Evolutionary conservation across 2,888 invertebrate genomes (phyloP), one percentile per base, ranked within the genome.

Genomic region (Agrochola circellaris): DNA sequence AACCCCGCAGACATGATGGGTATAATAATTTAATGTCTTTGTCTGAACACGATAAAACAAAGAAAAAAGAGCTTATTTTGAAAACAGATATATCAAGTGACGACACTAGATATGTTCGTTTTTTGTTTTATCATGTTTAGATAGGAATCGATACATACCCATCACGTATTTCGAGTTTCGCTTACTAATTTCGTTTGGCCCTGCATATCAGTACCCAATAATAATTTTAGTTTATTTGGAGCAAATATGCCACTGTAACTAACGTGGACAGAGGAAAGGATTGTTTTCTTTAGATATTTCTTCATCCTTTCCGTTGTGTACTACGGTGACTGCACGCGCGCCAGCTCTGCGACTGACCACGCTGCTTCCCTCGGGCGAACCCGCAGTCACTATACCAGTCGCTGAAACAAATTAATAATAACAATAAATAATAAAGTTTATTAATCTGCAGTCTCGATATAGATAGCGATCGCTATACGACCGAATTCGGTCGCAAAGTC

Each of bases 241-340:
- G 23, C 15, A 15, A 51, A 26, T 45, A 54, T 56, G 2, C 56
- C 15, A 30, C 11, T n/a, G 30, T 3, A 34, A 92, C 91, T 88
- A 61, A 96, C 96, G 73, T 70, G 95, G 92, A 82, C 96, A 96
- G 9, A 94, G 84, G 68, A 94, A 96, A 1, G 95, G 95, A 81
- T 94, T 94, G 1, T 74, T 26, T 4, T 90, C 69, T 71, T 89
- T 91, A n/a, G 85, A 70, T 2, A 84, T 42, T 51, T 68, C 61
- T 0, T 88, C 87, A 9, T 88, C 71, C 2, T 85, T 86, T 6
- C 90, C 93, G 71, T 91, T 89, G 13, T 2, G 93, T 0, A 94
- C 86, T n/a, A 96, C 95, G 0, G 95, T 95, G 75, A 96, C 96
- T 2, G 95, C 96, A 51, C 96, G 94, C 0, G 88, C 76, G 26